A percentile compares a stretch with the other conserved stretches of the same genome.
Conservation (phyloP, 1,140 invertebrate genomes). For the Ceratosolen solmsi region DNA sequence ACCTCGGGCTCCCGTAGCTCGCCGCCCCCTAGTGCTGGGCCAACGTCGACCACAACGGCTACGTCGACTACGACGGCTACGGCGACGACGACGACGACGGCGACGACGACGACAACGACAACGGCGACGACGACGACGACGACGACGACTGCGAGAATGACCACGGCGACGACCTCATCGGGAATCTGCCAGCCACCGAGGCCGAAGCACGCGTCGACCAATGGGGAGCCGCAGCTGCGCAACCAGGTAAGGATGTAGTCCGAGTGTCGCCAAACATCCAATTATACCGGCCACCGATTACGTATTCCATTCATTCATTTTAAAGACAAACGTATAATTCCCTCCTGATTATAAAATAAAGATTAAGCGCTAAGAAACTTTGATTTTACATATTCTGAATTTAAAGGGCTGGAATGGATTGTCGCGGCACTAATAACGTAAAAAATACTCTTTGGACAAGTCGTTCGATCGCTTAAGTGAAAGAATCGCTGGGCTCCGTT, state of each 20-base stretch:
- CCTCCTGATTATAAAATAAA: not conserved
- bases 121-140: not conserved
- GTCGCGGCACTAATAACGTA: too few relatives aligned
- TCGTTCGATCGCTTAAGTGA: too few relatives aligned
- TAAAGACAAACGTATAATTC: not conserved
- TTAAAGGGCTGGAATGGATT: too few relatives aligned
- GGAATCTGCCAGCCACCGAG: conserved; percentile 40
- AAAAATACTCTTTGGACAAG: too few relatives aligned
- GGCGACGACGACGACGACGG: not conserved
- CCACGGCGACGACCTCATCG: not conserved
- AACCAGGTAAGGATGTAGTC: conserved; percentile 43
- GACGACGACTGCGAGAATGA: not conserved
- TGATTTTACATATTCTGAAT: too few relatives aligned
- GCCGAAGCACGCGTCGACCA: conserved; percentile 63
- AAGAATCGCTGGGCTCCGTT: too few relatives aligned
- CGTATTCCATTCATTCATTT: not conserved
- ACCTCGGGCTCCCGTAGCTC: conserved; percentile 71
- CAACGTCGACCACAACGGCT: conserved; percentile 59
- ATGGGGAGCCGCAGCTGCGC: conserved; percentile 63
- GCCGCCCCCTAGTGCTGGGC: conserved; percentile 59
- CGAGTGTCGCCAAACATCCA: too few relatives aligned
- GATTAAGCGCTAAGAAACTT: not conserved
- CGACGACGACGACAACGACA: not conserved
- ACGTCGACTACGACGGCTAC: not conserved
- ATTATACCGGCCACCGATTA: not conserved